Evolutionary conservation across 2,113 vertebrate species (phyloP).

Genomic region (Phrynocephalus versicolor): DNA sequence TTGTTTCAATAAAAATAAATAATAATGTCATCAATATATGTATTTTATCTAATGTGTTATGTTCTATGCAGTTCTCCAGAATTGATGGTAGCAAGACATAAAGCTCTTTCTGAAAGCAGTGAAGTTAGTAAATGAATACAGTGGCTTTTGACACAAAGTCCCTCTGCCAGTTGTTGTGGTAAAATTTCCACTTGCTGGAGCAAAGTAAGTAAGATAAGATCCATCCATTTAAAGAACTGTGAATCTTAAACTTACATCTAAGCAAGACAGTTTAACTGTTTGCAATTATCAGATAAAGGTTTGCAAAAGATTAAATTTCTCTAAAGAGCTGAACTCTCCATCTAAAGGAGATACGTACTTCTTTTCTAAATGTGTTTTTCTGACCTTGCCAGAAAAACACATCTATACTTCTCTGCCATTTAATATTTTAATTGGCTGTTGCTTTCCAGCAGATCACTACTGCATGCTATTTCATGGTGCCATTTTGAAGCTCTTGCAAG

Average conservation of each 20-base stretch:
- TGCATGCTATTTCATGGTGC: no score
- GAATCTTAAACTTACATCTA: conserved; percentile 7
- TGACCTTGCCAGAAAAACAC: background rate
- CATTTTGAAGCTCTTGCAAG: no score
- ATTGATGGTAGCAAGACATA: background rate
- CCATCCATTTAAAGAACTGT: background rate
- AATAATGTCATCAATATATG: no score
- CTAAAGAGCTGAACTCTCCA: background rate
- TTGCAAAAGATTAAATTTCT: conserved; percentile 42
- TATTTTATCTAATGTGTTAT: no score
- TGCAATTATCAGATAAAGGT: background rate
- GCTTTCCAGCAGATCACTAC: no score
- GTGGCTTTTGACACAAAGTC: background rate
- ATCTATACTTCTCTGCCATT: background rate
- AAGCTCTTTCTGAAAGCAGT: background rate
- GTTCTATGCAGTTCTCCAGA: no score
- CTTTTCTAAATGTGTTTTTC: background rate
- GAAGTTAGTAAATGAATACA: background rate
- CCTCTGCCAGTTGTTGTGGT: background rate
- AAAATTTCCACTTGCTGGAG: background rate
- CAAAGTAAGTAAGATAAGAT: background rate
- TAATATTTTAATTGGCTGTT: no score
- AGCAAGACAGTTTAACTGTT: background rate
- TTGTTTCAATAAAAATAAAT: no score
- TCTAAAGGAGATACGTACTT: background rate